Conservation (phyloP, 2,113 vertebrate genomes). For the Mus spicilegus region DNA sequence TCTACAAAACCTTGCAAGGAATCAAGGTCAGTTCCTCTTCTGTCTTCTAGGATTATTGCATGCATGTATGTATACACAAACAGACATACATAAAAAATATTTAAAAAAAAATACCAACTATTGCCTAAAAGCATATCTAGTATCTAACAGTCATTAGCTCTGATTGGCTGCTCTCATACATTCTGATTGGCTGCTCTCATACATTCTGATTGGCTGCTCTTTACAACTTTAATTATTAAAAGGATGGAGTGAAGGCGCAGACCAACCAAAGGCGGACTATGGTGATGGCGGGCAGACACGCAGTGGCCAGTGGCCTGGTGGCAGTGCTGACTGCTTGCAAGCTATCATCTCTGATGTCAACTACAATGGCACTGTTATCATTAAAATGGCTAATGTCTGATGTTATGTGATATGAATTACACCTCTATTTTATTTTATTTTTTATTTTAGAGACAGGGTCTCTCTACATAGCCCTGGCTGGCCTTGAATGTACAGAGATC, state of each 20-base stretch:
- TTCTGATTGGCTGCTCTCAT: not conserved
- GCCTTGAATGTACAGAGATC: not conserved
- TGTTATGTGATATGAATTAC: not conserved
- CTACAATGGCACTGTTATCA: not conserved
- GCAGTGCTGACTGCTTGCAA: not conserved
- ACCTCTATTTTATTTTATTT: not conserved
- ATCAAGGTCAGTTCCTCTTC: not conserved
- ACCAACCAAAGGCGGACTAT: not conserved
- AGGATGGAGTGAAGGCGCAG: not conserved
- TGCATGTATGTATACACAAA: not conserved
- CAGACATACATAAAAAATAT: not conserved
- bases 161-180: no score
- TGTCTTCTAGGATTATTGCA: not conserved
- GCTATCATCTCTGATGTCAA: not conserved
- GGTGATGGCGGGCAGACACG: not conserved
- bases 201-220: not conserved
- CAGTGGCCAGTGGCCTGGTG: not conserved
- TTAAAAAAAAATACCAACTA: not conserved
- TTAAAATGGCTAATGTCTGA: not conserved
- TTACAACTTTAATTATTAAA: not conserved
- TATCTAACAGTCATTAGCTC: not conserved
- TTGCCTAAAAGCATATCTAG: not conserved
- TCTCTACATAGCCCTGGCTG: not conserved
- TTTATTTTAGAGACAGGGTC: not conserved
- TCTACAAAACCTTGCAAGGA: not conserved